phyloP scores from a whole-genome alignment of 2,797 vertebrate species.

The Lemur catta region DNA sequence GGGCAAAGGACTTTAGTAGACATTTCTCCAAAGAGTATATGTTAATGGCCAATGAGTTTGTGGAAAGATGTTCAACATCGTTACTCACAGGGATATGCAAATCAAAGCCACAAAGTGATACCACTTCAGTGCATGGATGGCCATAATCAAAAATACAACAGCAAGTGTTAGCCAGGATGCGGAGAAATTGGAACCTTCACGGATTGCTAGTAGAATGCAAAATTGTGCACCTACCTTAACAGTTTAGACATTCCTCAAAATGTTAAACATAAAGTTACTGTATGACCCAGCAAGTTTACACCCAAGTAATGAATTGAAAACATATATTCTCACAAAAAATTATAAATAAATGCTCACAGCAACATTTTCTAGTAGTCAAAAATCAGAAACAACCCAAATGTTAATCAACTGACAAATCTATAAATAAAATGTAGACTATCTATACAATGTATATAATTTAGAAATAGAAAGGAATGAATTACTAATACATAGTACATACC shows the following conservation, averaged over 20 bases:
- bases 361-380: neutral
- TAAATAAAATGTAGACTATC: neutral
- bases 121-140: neutral
- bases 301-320: neutral
- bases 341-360: neutral
- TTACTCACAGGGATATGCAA: neutral
- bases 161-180: neutral
- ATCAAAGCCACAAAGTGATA: neutral
- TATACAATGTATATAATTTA: neutral
- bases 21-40: neutral
- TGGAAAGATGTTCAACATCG: neutral
- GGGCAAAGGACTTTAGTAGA: neutral
- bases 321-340: neutral
- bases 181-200: neutral
- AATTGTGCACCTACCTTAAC: neutral
- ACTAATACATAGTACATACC: neutral
- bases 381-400: neutral
- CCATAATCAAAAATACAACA: neutral
- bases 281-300: neutral
- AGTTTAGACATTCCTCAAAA: neutral
- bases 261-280: neutral
- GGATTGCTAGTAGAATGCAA: neutral
- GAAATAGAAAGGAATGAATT: neutral
- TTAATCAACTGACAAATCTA: neutral
- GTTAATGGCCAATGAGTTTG: neutral